Evolutionary conservation across 2,888 invertebrate species (phyloP), one percentile per base, ranked within the genome.

Genomic region (Elegia similella): DNA sequence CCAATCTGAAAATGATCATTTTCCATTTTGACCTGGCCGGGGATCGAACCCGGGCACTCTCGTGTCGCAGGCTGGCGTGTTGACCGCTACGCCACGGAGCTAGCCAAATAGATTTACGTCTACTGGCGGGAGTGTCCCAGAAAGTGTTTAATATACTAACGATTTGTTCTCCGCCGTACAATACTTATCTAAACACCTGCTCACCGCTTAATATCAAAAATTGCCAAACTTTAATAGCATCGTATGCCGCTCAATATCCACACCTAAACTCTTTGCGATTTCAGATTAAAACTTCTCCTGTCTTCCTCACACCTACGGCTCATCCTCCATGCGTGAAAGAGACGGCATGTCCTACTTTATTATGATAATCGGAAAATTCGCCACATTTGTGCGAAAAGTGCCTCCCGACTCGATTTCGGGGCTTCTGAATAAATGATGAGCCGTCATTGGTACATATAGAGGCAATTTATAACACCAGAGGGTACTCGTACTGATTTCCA

Each of bases 291-390:
- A 54, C 30, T 16, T 12, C 15, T 10, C 15, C 43, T 13, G 29
- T 12, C 50, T 52, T 15, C 52, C 42, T 53, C 38, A 10, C 58
- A 56, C 58, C 13, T 52, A 42, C 15, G n/a, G 42, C 16, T 13
- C 23, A n/a, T 7, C 0, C 29, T 44, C 16, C 30, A 17, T 17
- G 61, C 47, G 2, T 38, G 63, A 81, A 59, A 67, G 66, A 60
- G 80, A 84, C 57, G 61, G 64, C 30, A 12, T n/a, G 53, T 42
- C 63, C 80, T 82, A 82, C 84, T 86, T 80, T 83, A 86, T 86
- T 86, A 87, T 87, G 84, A 85, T 86, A 86, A 87, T 87, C 83
- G 78, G 76, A 76, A 80, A 79, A 84, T 85, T 83, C 77, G 73
- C 77, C 78, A 78, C 79, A 82, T 82, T 79, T 77, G 80, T 70